Percentiles rank a stretch among this genome's conserved stretches.
phyloP scores from a whole-genome alignment of 2,113 vertebrate genomes.

The Uropsilus gracilis region DNA sequence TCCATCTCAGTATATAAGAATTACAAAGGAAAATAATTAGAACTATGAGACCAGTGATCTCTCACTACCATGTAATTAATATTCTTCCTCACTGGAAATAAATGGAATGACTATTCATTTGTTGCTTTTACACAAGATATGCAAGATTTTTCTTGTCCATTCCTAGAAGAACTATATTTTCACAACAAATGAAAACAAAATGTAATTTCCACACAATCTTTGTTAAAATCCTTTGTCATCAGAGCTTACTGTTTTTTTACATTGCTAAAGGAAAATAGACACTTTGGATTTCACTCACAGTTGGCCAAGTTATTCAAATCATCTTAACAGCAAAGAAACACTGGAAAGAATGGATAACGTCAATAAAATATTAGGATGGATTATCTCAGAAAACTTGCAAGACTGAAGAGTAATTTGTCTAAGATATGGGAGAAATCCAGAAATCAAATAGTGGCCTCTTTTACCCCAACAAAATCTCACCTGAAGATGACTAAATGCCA shows the following conservation, averaged over 20 bases:
- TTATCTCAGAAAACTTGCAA: background rate
- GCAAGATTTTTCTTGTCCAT: background rate
- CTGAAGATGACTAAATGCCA: too few species aligned
- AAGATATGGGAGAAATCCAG: background rate
- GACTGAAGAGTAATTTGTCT: background rate
- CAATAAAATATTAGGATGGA: background rate
- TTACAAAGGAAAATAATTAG: background rate
- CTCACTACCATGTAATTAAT: background rate
- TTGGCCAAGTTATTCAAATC: background rate
- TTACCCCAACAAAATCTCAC: too few species aligned
- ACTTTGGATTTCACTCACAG: background rate
- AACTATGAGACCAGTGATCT: background rate
- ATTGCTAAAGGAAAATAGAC: background rate
- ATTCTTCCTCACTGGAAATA: background rate
- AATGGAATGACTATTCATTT: background rate
- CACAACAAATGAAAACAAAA: background rate
- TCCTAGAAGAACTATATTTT: background rate
- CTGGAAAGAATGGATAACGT: background rate
- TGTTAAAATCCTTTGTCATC: background rate
- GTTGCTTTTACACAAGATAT: background rate
- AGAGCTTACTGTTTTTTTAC: background rate
- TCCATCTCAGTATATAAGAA: background rate
- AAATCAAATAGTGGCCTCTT: too few species aligned
- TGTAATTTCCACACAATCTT: background rate
- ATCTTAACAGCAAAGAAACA: background rate